Base-by-base conservation (phyloP, 1,140 invertebrate genomes). In the Sycophila sp. region DNA sequence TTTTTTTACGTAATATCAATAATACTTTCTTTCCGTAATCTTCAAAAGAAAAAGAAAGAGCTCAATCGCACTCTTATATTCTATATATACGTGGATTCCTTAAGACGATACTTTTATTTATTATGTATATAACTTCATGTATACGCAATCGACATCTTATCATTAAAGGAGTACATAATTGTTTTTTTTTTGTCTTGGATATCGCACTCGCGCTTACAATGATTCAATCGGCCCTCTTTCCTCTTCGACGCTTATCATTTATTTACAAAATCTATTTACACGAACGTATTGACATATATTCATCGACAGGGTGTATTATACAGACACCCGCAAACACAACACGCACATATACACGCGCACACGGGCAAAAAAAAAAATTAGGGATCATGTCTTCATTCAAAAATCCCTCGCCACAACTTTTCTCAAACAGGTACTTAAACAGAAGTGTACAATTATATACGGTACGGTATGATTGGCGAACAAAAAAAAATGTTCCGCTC, bases 261-360 rank as follows among this genome's bases (percentile, higher is more conserved):
- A 67, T 67, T 59, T 68, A 68, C 56, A 59, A 53, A 53, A 13
- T 51, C 5, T 68, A 68, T 68, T 45, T 68, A 68, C 66, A 68
- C 38, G 6, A 60, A 68, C 19, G 55, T 68, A 68, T 60, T 58
- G 42, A 68, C 66, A 60, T 68, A n/a, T n/a, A 2, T 36, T 56
- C 17, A 56, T 36, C 32, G 15, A 26, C 49, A 15, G 6, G 6
- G 1, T 40, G 6, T 47, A 22, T n/a, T n/a, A n/a, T n/a, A n/a
- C n/a, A 47, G 42, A 17, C 24, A 53, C 26, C 2, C 26, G 49
- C 11, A 4, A 11, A 11, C 26, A 51, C 5, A 51, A 30, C 15
- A 53, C 26, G 28, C n/a, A 51, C 47, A 51, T 22, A 28, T 28
- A 51, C n/a, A 26, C n/a, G 15, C 19, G 13, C 47, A 28, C 47